Evolutionary conservation across 2,113 vertebrate species (phyloP).

Genomic region (Condylura cristata): DNA sequence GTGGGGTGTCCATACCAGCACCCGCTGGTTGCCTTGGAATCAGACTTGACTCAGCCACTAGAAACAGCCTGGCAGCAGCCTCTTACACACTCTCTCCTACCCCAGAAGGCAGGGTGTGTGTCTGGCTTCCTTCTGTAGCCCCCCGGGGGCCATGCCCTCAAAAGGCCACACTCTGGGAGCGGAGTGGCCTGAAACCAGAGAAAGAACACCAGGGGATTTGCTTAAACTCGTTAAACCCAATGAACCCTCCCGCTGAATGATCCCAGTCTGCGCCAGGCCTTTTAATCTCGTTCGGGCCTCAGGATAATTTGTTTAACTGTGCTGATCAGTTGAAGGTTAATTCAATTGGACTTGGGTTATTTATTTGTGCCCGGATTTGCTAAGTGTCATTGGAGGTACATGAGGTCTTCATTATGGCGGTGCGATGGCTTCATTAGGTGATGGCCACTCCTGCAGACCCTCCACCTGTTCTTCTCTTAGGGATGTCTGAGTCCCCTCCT

Average conservation of each 20-base stretch:
- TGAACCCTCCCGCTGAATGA: conserved; percentile 78
- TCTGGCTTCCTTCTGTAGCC: neutral
- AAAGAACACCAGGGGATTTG: conserved; percentile 58
- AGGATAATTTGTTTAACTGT: conserved; percentile 87
- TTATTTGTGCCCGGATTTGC: conserved; percentile 85
- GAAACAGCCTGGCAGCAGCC: neutral
- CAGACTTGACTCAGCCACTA: conserved; percentile 44
- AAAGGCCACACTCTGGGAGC: conserved; percentile 55
- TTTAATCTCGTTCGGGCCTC: conserved; percentile 84
- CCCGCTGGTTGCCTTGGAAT: neutral
- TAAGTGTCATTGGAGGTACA: conserved; percentile 84
- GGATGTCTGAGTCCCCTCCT: conserved; percentile 27
- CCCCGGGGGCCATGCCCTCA: neutral
- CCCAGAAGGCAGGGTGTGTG: neutral
- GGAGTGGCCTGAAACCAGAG: conserved; percentile 66
- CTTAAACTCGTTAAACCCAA: conserved; percentile 84
- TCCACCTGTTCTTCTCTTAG: neutral
- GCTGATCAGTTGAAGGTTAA: conserved; percentile 87
- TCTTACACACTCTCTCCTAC: conserved; percentile 23
- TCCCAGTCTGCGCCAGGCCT: conserved; percentile 74
- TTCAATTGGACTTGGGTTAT: conserved; percentile 86
- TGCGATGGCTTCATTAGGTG: conserved; percentile 82
- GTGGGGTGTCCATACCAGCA: neutral
- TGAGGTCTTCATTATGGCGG: conserved; percentile 82
- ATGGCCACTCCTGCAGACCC: conserved; percentile 62